Base-by-base conservation (phyloP, 2,113 vertebrate genomes). In the Ailurus styani region DNA sequence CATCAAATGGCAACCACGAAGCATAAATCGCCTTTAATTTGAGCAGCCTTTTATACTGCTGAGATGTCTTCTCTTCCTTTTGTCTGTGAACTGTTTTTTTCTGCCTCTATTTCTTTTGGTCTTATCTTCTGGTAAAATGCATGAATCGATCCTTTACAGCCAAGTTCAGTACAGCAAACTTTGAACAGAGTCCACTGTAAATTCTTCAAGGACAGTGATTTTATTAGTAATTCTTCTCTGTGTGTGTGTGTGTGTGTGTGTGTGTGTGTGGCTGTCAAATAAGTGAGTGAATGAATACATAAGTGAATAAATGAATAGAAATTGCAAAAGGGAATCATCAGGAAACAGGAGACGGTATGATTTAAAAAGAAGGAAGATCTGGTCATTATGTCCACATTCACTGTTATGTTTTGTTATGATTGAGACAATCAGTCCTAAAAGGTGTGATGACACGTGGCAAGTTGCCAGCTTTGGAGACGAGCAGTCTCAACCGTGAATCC, bases 121-220 rank as follows among this genome's bases (percentile, higher is more conserved):
- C 31, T 85, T 85, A 79, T 85, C 57, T 94, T 89, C 34, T 50
- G 73, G 45, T 55, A 72, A 86, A 97, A 87, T 31, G 79, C 9
- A 12, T 82, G 34, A 87, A 47, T 83, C 34, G 83, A n/a, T 1
- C 29, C 96, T 66, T 84, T 54, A 70, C 31, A 68, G 54, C 47
- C 75, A 94, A 79, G 42, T 85, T 77, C 34, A 66, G 27, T 50
- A 64, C 31, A 90, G 45, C 34, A 57, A 83, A 86, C 27, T 86
- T 54, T 37, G 73, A 96, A 85, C 14, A 85, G 70, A 91, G 40
- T 86, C 54, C 52, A 72, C 25, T 84, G 27, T 86, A 45, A 93
- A 78, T 73, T 91, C 73, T 96, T 96, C 84, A 86, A 94, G 54
- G 21, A 57, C 13, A 85, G 29, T 81, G 70, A 77, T 25, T 84